Percentiles rank a stretch among this genome's conserved stretches.
Conservation (phyloP, 2,113 vertebrate species). For the Phaetusa simplex region DNA sequence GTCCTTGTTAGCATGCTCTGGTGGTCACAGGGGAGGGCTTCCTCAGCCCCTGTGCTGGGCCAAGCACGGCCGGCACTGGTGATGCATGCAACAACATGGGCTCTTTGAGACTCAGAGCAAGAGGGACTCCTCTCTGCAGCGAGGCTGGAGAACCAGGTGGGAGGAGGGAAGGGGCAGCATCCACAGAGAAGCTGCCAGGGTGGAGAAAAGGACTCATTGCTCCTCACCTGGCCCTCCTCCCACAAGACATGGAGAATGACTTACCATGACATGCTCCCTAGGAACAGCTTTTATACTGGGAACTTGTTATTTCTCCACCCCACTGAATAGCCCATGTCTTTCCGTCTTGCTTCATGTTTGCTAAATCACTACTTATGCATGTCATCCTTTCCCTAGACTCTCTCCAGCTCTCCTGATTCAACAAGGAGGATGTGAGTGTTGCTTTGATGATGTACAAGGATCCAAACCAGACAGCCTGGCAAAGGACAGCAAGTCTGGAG, state of each 20-base stretch:
- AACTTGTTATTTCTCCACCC: background rate
- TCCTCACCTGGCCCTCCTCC: background rate
- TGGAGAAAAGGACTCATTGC: background rate
- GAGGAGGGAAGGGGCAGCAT: background rate
- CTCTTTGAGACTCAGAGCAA: background rate
- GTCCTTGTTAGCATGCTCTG: background rate
- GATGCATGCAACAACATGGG: rapidly evolving
- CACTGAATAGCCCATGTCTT: background rate
- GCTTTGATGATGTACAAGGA: background rate
- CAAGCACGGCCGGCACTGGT: rapidly evolving
- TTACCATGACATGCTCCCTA: background rate
- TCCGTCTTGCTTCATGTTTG: background rate
- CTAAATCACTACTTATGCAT: background rate
- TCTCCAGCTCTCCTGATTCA: background rate
- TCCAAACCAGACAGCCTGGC: background rate
- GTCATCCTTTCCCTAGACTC: background rate
- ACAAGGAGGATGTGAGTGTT: background rate
- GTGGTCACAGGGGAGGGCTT: background rate
- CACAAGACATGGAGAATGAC: background rate
- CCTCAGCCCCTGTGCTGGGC: background rate
- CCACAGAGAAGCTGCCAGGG: background rate
- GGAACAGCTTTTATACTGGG: background rate
- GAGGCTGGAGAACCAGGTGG: background rate
- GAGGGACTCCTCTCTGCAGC: background rate
- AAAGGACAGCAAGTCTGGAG: background rate